A percentile compares a stretch with the other conserved stretches of the same genome.
Evolutionary conservation across 2,113 vertebrate genomes (phyloP).

Genomic region (Atrichornis clamosus): DNA sequence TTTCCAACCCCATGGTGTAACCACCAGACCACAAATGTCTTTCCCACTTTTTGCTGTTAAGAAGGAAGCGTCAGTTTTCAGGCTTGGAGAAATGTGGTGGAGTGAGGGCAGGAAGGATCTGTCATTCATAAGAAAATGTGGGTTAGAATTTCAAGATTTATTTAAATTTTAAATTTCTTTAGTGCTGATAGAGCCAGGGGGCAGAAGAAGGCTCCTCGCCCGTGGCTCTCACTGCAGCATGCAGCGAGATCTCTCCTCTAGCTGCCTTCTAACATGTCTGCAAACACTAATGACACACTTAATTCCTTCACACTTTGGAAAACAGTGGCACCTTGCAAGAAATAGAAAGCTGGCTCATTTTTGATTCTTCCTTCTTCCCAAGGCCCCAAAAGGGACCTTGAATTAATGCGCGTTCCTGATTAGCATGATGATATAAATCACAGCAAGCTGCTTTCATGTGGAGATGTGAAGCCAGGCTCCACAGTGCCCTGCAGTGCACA

Average conservation of each 20-base stretch:
- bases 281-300: conserved; percentile 6
- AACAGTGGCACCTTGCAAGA: neutral
- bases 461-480: neutral
- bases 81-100: conserved; percentile 16
- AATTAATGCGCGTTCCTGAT: neutral
- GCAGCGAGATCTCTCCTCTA: neutral
- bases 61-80: conserved; percentile 58
- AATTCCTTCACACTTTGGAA: conserved; percentile 23
- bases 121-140: conserved; percentile 30
- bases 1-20: neutral
- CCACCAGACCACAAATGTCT: conserved; percentile 50
- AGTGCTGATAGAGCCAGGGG: neutral
- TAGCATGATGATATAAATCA: neutral
- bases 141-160: conserved; percentile 10
- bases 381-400: neutral
- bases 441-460: neutral
- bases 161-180: neutral
- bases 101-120: conserved; percentile 56
- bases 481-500: neutral
- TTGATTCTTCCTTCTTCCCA: neutral
- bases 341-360: conserved; percentile 21
- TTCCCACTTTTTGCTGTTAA: conserved; percentile 57
- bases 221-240: neutral
- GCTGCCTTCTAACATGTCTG: neutral
- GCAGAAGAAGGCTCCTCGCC: neutral